Base-by-base conservation (phyloP, 2,888 invertebrate species). In the Cataglyphis altisquamis region DNA sequence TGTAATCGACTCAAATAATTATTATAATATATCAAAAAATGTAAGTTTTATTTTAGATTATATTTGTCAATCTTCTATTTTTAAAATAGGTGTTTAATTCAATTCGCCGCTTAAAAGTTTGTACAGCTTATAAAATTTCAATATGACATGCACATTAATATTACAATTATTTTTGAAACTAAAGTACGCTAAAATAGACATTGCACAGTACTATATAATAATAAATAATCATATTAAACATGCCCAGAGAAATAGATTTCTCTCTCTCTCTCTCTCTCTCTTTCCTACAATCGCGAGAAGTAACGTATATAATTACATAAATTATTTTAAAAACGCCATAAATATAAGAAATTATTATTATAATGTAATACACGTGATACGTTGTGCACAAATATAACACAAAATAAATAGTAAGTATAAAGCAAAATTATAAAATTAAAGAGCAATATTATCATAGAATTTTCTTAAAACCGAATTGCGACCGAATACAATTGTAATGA, bases 211-310 rank as follows among this genome's bases (percentile, higher is more conserved):
- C 21, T 60, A 18, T n/a, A 52, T 52, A 45, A 70, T 55, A n/a
- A 10, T 66, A 55, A n/a, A 48, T 68, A 67, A 9, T 77, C 60
- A 68, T 60, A 36, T 52, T 52, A 52, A 52, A 60, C 25, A 10
- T 21, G 41, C 1, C 6, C 55, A 15, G 18, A 15, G 18, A 45
- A 78, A 21, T 21, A 18, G 15, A 78, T 25, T 78, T 41, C 39
- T 36, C 41, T 41, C 41, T 41, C 36, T 36, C 6, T 36, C 36
- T 36, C 36, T 36, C 36, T 39, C 39, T 5, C 68, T 32, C 68
- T 15, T 18, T 18, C 6, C 3, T 45, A 32, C 25, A 41, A 67
- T n/a, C 45, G 68, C 32, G 21, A 60, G 10, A 68, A 6, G 10
- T 12, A 57, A 41, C 21, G 21, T 9, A 29, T 25, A 55, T 41